phyloP scores from a whole-genome alignment of 2,113 vertebrate species.

The Illadopsis cleaveri region DNA sequence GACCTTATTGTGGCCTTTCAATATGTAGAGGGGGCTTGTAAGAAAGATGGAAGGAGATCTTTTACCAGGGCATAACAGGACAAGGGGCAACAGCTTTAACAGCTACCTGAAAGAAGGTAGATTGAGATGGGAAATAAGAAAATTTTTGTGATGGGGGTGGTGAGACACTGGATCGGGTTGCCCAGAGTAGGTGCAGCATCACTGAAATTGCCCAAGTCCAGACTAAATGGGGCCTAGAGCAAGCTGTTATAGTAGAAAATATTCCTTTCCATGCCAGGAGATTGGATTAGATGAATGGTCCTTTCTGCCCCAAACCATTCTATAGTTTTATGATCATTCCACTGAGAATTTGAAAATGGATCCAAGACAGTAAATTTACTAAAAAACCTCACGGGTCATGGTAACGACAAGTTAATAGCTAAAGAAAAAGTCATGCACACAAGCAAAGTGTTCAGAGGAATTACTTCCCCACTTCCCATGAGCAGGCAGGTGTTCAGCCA shows the following conservation, averaged over 20 bases:
- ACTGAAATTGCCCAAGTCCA: neutral
- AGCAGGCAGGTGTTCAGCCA: neutral
- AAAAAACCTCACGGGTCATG: accelerated
- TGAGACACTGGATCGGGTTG: neutral
- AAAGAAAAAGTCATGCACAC: neutral
- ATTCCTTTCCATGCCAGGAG: neutral
- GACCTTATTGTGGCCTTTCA: neutral
- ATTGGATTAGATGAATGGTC: neutral
- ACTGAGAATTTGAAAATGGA: neutral
- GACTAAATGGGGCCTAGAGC: neutral
- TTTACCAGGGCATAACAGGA: neutral
- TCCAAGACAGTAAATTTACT: neutral
- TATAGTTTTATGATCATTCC: neutral
- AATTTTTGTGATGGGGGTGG: neutral
- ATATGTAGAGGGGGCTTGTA: neutral
- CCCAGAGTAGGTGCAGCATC: neutral
- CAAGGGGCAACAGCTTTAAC: neutral
- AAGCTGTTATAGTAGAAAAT: neutral
- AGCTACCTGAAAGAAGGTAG: neutral
- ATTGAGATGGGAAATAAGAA: neutral
- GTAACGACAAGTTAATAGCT: neutral
- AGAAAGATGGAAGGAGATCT: neutral
- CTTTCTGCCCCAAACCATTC: neutral
- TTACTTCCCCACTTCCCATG: neutral
- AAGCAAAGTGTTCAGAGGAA: neutral